Percentiles rank a stretch among this genome's conserved stretches.
These are phyloP conservation scores for Canis aureus DNA, from an alignment of 2,113 vertebrate species.

Conservation along the genomic window DNA sequence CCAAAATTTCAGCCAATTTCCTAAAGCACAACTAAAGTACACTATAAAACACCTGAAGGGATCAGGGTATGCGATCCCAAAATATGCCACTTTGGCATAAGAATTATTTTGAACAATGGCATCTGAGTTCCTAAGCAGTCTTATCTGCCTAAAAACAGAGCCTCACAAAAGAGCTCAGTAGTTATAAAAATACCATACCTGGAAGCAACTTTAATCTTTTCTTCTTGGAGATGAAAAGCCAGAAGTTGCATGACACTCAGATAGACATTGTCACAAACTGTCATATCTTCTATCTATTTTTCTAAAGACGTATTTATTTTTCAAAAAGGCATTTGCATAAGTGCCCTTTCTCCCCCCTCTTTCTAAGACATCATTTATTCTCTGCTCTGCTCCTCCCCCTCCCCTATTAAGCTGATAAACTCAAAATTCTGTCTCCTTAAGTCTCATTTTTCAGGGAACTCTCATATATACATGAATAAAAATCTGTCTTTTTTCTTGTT, in stretches of 20 bases:
- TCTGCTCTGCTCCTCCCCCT: background rate
- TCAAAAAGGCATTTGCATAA: background rate
- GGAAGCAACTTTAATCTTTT: background rate
- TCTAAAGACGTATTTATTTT: background rate
- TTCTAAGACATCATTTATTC: background rate
- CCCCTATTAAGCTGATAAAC: background rate
- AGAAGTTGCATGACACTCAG: background rate
- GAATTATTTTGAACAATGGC: background rate
- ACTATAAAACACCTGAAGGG: background rate
- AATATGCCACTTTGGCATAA: background rate
- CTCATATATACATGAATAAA: background rate
- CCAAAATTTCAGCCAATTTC: background rate
- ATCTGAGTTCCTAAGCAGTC: background rate
- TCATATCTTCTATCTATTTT: background rate
- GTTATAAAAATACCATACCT: background rate
- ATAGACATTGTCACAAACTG: background rate
- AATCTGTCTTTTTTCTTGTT: background rate
- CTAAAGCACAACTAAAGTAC: background rate
- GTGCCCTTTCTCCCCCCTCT: background rate
- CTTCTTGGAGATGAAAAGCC: background rate
- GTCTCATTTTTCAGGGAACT: conserved; percentile 5
- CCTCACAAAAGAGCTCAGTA: background rate
- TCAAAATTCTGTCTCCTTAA: background rate
- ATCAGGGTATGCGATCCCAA: background rate
- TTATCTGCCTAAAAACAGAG: background rate